These are phyloP conservation scores for Ctenoplectra terminalis DNA, from an alignment of 1,140 invertebrate species.

Conservation along the genomic window DNA sequence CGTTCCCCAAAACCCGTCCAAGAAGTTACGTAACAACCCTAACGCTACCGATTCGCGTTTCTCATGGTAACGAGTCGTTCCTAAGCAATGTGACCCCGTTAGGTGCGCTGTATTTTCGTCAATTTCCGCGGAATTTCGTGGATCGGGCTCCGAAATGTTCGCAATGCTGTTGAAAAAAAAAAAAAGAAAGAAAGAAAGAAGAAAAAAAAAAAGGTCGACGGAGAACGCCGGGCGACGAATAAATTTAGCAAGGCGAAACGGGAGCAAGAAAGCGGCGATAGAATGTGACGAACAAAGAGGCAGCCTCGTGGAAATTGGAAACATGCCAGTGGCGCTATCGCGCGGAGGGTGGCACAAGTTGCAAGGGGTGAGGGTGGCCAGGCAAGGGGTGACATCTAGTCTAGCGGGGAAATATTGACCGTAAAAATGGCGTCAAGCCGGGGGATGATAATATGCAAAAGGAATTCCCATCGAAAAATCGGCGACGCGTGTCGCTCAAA, in stretches of 20 bases:
- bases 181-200: no score
- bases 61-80: constrained; percentile 7
- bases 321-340: constrained; percentile 70
- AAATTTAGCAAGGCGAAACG: constrained; percentile 38
- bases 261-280: constrained; percentile 34
- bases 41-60: constrained; percentile 32
- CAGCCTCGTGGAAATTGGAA: constrained; percentile 47
- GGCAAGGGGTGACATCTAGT: constrained; percentile 76
- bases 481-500: neutral
- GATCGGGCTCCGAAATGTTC: constrained; percentile 2
- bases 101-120: constrained; percentile 44
- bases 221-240: constrained; percentile 10
- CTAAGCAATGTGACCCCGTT: constrained; percentile 25
- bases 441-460: constrained; percentile 54
- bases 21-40: constrained; percentile 21
- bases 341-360: constrained; percentile 59
- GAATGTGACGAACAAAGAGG: constrained; percentile 29
- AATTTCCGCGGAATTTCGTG: constrained; percentile 23
- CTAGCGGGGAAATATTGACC: constrained; percentile 76
- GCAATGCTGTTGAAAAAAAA: neutral
- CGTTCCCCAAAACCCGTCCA: neutral
- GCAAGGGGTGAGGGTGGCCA: constrained; percentile 44
- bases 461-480: constrained; percentile 30
- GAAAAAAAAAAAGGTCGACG: no score
- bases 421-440: constrained; percentile 76